Evolutionary conservation across 2,888 invertebrate genomes (phyloP), one percentile per base, ranked within the genome.

Genomic region (Ashinkailepas kermadecensis): DNA sequence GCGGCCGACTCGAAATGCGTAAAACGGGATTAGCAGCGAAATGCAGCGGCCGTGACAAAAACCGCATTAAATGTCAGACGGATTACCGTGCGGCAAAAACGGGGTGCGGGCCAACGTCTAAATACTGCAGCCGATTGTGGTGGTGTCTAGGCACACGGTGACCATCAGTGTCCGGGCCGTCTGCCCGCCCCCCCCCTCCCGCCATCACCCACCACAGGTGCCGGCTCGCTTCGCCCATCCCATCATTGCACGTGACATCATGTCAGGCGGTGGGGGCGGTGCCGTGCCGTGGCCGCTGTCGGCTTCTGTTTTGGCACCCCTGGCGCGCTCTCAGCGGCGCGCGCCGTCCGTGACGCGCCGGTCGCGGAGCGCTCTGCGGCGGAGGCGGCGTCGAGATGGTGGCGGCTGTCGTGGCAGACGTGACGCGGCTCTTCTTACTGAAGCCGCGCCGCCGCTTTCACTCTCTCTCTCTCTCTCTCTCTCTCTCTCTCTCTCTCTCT

Each of bases 1-100:
- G 39, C 54, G 15, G 25, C 54, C 13, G 54, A 13, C 74, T 74
- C 74, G 74, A 74, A 74, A 74, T 54, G 74, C 74, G 74, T 74
- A 74, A 74, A 74, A 74, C 74, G 54, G 74, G 74, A 74, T 74
- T 74, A 74, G 54, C 74, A 0, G 18, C 18, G 54, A 74, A 74
- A 54, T 54, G 74, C 54, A 74, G 13, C 18, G 18, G 18, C 54
- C 15, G 74, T 10, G 74, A 54, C 74, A 74, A 74, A 74, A 74
- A 74, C 74, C 54, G 23, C 74, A 54, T 54, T 39, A 54, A 54
- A 74, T n/a, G 54, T 74, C 74, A 21, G 74, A 15, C 74, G 74
- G 74, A 39, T 74, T 74, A 74, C 39, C 54, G 10, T 0, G 9
- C 74, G 39, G 74, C 74, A 74, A 74, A 74, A 74, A 74, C 74